Base-by-base conservation (phyloP, 2,113 vertebrate species). In the Hippopotamus amphibius region DNA sequence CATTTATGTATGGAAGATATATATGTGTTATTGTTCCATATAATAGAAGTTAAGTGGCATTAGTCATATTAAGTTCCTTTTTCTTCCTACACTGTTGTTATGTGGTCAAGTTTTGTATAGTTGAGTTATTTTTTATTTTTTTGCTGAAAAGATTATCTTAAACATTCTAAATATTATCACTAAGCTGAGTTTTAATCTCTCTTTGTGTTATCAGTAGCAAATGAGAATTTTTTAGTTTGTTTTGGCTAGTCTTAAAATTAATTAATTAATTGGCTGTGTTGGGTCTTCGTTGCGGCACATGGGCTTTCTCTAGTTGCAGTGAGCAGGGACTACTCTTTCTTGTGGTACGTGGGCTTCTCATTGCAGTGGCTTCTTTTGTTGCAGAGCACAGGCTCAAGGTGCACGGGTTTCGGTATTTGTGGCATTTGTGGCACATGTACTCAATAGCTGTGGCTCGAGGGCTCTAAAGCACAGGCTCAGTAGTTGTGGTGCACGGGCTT, bases 141-240 rank as follows among this genome's bases (percentile, higher is more conserved):
- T 87, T 84, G 61, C 82, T 77, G 22, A 55, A 92, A 94, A 90
- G 53, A 66, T 93, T 88, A 48, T 77, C 6, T 90, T 87, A 84
- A 5, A 30, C 16, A 46, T 85, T 89, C 48, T 65, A 46, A 87
- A 14, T 93, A 77, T 82, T 86, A 86, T 12, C 74, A 33, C 21
- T 87, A 21, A 57, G 33, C 30, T 65, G 13, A 82, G 7, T 65
- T 91, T 81, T 55, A 74, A 9, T 86, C 48, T 37, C 11, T 87
- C 11, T n/a, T 61, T 81, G 4, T 81, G 61, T 77, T 22, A 50
- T 3, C 15, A 55, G 0, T 59, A 87, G 48, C 33, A 89, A 71
- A 94, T 87, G 41, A 89, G 66, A 71, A 28, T 50, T 77, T 95
- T 84, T 15, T 77, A 72, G 82, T 72, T 83, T 77, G 86, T 90